These are phyloP conservation scores for Cryptosula pallasiana DNA, from an alignment of 2,888 invertebrate species.

Conservation along the genomic window DNA sequence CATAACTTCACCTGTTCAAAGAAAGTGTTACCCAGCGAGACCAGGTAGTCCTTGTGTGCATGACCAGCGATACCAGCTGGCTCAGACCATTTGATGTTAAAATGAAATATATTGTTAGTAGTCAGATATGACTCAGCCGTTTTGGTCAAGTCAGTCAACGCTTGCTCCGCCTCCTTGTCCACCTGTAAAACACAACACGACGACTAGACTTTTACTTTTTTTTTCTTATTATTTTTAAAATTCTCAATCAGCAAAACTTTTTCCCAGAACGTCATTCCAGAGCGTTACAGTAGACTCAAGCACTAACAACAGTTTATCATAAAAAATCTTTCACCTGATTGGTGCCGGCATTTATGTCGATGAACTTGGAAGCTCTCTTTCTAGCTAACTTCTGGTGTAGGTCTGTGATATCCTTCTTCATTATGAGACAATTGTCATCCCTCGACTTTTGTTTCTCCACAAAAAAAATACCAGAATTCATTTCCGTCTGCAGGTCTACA, in stretches of 20 bases:
- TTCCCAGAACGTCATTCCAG: too few species aligned
- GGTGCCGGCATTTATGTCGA: conserved; percentile 4
- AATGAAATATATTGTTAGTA: not conserved
- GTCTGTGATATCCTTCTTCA: not conserved
- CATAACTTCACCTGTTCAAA: conserved; percentile 25
- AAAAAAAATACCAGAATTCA: conserved; percentile 1
- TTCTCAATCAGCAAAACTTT: too few species aligned
- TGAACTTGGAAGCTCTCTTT: conserved; percentile 14
- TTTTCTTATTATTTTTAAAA: too few species aligned
- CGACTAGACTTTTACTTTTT: too few species aligned
- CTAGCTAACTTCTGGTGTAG: not conserved
- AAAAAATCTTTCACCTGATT: conserved; percentile 5
- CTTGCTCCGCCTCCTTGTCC: not conserved
- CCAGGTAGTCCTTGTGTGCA: not conserved
- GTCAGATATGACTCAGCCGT: not conserved
- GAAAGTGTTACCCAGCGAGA: conserved; percentile 2
- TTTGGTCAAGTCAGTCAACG: not conserved
- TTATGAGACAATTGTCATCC: conserved; percentile 11
- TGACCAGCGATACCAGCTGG: conserved; percentile 15
- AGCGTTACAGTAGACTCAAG: too few species aligned
- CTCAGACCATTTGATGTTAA: conserved; percentile 19
- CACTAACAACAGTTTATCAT: too few species aligned
- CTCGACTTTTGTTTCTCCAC: conserved; percentile 17
- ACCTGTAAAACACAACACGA: not conserved
- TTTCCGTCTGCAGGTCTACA: conserved; percentile 14